Evolutionary conservation across 2,888 invertebrate species (phyloP).

Genomic region (Xestia ashworthii): DNA sequence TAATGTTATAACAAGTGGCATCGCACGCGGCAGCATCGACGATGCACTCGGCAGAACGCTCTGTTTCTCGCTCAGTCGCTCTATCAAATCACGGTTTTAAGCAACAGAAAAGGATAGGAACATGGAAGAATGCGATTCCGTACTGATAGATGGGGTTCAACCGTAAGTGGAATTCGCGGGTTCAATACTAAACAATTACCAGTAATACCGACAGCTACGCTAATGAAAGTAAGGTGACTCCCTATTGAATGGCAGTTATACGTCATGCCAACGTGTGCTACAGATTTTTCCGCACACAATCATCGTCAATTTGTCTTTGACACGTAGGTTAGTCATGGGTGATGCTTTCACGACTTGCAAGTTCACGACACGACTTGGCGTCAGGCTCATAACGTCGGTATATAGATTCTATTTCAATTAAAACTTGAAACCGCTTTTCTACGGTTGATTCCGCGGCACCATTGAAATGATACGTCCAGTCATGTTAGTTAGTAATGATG

Average conservation of each 20-base stretch:
- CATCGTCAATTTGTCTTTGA: not conserved
- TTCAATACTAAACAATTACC: conserved; percentile 7
- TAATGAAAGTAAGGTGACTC: too few relatives aligned
- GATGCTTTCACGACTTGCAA: conserved; percentile 1
- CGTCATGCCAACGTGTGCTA: conserved; percentile 5
- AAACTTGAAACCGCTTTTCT: conserved; percentile 1
- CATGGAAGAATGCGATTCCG: not conserved
- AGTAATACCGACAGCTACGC: not conserved
- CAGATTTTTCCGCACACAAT: conserved; percentile 11
- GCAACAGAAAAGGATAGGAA: not conserved
- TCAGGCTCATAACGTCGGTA: not conserved
- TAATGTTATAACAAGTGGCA: conserved; percentile 1
- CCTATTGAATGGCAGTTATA: not conserved
- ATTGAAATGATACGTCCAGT: not conserved
- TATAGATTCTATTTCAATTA: not conserved
- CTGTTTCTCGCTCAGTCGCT: not conserved
- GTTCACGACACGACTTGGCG: not conserved
- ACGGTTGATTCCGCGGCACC: not conserved
- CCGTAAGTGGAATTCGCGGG: not conserved
- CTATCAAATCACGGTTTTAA: not conserved
- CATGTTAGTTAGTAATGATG: not conserved
- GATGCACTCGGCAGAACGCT: not conserved
- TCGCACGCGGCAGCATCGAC: too few relatives aligned
- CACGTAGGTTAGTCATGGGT: not conserved
- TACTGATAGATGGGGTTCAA: not conserved